Evolutionary conservation across 1,140 invertebrate species (phyloP).

Genomic region (Solenopsis invicta): DNA sequence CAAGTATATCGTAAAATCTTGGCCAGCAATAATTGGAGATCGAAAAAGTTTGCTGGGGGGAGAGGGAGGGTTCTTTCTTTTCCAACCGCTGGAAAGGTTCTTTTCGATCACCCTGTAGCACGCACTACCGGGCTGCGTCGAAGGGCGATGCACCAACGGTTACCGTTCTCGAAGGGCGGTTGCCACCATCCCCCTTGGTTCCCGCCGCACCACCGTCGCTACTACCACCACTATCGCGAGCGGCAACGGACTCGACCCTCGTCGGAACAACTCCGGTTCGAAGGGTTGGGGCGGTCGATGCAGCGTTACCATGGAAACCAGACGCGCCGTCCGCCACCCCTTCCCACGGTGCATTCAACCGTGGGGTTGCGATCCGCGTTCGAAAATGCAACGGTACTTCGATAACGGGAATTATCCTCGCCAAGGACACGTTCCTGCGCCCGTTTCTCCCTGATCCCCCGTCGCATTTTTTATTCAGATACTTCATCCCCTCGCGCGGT

Average conservation of each 20-base stretch:
- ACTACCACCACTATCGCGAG: slow-evolving; percentile 71
- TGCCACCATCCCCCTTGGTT: slow-evolving; percentile 54
- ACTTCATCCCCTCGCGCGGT: slow-evolving; percentile 30
- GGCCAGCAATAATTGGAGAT: background rate
- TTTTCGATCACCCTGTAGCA: slow-evolving; percentile 70
- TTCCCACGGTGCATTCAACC: slow-evolving; percentile 85
- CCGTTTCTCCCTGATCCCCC: slow-evolving; percentile 45
- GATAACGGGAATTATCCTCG: slow-evolving; percentile 65
- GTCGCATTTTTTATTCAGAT: slow-evolving; percentile 54
- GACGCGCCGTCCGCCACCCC: slow-evolving; percentile 85
- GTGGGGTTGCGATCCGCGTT: slow-evolving; percentile 73
- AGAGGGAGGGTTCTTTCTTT: background rate
- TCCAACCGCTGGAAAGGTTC: slow-evolving; percentile 10
- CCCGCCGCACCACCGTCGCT: slow-evolving; percentile 63
- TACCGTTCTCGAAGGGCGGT: slow-evolving; percentile 73
- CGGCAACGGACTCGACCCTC: slow-evolving; percentile 78
- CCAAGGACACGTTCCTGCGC: slow-evolving; percentile 45
- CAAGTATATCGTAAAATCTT: background rate
- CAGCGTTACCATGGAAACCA: slow-evolving; percentile 85
- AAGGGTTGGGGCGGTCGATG: slow-evolving; percentile 86
- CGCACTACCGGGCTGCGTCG: slow-evolving; percentile 72
- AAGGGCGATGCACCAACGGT: slow-evolving; percentile 79
- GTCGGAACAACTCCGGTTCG: slow-evolving; percentile 77
- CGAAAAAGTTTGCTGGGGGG: background rate
- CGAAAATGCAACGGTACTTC: slow-evolving; percentile 68